Evolutionary conservation across 2,113 vertebrate genomes (phyloP), one percentile per base, ranked within the genome.

Genomic region (Struthidea cinerea): DNA sequence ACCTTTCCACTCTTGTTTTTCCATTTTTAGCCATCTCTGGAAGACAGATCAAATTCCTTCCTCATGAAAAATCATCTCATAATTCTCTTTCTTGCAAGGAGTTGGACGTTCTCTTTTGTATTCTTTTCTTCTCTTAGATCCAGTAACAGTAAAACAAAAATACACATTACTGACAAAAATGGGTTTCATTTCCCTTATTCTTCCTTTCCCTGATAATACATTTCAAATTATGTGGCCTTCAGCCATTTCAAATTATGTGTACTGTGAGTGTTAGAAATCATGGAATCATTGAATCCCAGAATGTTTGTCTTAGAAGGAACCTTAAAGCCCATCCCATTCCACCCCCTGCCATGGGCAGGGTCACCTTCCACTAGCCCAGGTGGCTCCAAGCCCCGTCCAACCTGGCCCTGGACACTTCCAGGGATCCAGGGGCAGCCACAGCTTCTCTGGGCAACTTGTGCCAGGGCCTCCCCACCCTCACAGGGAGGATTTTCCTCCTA

Each of bases 351-450:
- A 18, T 19, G 49, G 39, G 8, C 47, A 82, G 53, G 46, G 28
- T 53, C n/a, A 42, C 17, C 6, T 69, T 16, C 15, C 41, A 32
- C 41, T 5, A 1, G 0, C 41, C 49, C 49, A 69, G n/a, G 0
- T 0, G 22, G 47, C 15, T 49, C 35, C 47, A 68, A 53, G 46
- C 30, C 24, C 23, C 0, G 0, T 82, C 30, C 18, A 56, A 0
- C 10, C 56, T 56, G 56, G 21, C 56, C 41, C 42, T 19, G 63
- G 49, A 10, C 47, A 42, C 18, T 69, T 0, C 11, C 41, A 77
- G 26, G 49, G 41, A 18, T 47, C 13, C 49, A 41, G 30, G 30
- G 18, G 10, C 63, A 61, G 70, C 26, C 56, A 33, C 49, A 70
- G 49, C 56, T 90, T 13, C 41, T 42, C 32, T 68, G 69, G 30